Base-by-base conservation (phyloP, 2,797 vertebrate genomes). In the Cyclopterus lumpus region DNA sequence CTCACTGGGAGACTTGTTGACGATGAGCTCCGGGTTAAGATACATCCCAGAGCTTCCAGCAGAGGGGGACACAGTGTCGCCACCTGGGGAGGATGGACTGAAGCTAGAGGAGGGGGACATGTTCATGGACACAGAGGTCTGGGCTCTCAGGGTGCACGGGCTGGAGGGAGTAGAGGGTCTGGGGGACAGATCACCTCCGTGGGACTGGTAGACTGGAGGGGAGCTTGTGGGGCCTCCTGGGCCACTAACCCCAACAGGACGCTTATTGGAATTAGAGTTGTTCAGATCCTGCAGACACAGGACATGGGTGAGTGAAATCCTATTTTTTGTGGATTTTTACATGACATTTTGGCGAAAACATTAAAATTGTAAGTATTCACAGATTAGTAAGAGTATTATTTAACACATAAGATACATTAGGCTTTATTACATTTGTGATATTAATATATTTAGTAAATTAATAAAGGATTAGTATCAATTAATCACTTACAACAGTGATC, bases 401-500 rank as follows among this genome's bases (percentile, higher is more conserved):
- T 14, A 24, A n/a, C 32, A 34, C 28, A 65, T 38, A 28, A 60
- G 28, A 46, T 14, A 54, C 14, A 53, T 68, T 57, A 77, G 28
- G 20, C 16, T 2, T 32, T 11, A 40, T 20, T 81, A 20, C 20
- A 53, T 67, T 16, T 20, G 24, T 51, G 30, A 51, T 26, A 48
- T 83, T 70, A 76, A 61, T 36, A 34, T 20, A 64, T 40, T 40
- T 9, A 18, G 63, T 82, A 3, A 71, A 48, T 81, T 69, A 49
- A 40, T 60, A 46, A 60, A 59, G 24, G 59, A 86, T 86, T 78
- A 74, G 54, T 72, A 80, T 74, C 36, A 71, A 69, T 80, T 49
- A 88, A 80, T 67, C 55, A 95, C 96, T 96, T 95, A 98, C 96
- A 60, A 95, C 91, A 81, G 92, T 95, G 75, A 97, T 94, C 92